phyloP scores from a whole-genome alignment of 2,113 vertebrate species.

The Protobothrops mucrosquamatus region DNA sequence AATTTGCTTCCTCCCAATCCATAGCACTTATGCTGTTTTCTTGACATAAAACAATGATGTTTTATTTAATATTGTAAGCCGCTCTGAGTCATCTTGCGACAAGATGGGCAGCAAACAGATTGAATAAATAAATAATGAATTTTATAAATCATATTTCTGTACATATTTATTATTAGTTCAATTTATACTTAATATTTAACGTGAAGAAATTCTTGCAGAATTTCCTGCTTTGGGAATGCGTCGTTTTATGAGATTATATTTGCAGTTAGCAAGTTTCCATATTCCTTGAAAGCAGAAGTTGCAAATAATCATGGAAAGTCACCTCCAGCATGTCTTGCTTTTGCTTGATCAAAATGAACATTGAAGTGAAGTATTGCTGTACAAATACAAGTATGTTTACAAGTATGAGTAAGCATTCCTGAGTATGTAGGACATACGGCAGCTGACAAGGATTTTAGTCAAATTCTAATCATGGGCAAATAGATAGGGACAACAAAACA shows the following conservation, averaged over 20 bases:
- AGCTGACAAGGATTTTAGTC: background rate
- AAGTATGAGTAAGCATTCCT: background rate
- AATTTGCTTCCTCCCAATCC: background rate
- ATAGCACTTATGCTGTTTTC: background rate
- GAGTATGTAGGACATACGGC: background rate
- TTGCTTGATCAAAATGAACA: background rate
- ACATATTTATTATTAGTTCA: background rate
- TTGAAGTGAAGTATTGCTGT: background rate
- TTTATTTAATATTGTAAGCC: background rate
- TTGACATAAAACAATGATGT: background rate
- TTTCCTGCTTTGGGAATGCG: background rate
- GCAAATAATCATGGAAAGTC: background rate
- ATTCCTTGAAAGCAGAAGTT: background rate
- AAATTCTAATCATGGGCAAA: background rate
- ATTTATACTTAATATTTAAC: background rate
- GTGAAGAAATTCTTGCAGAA: no score
- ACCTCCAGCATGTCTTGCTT: background rate
- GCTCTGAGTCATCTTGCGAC: background rate
- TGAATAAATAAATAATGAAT: background rate
- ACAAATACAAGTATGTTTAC: background rate
- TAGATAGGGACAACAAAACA: background rate
- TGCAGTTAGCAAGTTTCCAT: background rate
- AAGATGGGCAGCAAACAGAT: background rate
- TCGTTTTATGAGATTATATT: background rate
- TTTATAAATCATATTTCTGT: background rate